Percentiles rank a stretch among this genome's conserved stretches.
Conservation (phyloP, 2,113 vertebrate genomes). For the Gallinago jamesoni region DNA sequence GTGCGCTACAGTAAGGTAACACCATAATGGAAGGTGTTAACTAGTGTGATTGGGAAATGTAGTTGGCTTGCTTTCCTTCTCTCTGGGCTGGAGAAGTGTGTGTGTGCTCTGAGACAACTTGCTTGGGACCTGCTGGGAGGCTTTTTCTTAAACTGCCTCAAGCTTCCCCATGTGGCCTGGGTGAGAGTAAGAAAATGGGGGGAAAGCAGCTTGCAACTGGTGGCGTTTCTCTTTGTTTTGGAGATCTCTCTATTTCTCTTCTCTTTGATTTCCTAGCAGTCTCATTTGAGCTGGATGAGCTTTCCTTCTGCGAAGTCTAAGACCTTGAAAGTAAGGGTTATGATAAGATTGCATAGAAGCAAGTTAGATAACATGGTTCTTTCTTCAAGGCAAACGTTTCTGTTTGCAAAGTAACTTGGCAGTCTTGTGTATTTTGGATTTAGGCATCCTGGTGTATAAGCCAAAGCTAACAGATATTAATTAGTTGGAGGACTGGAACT, state of each 20-base stretch:
- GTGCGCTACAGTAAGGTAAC: fast-evolving
- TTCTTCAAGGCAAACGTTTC: not conserved
- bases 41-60: not conserved
- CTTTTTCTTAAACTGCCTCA: not conserved
- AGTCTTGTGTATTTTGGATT: slow-evolving; percentile 45
- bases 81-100: not conserved
- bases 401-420: slow-evolving; percentile 39
- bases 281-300: not conserved
- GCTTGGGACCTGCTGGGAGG: not conserved
- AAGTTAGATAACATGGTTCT: not conserved
- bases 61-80: not conserved
- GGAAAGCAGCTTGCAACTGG: not conserved
- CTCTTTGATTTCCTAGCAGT: not conserved
- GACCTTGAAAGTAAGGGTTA: slow-evolving; percentile 10
- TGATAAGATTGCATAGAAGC: not conserved
- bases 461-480: slow-evolving; percentile 64
- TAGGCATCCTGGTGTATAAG: slow-evolving; percentile 25
- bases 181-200: not conserved
- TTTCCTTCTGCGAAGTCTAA: not conserved
- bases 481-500: slow-evolving; percentile 34
- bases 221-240: not conserved
- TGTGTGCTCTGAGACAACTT: not conserved
- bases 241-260: not conserved
- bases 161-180: no score
- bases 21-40: fast-evolving